These are phyloP conservation scores for Pegea sp. DNA, from an alignment of 23 tunicate genomes.

Conservation along the genomic window DNA sequence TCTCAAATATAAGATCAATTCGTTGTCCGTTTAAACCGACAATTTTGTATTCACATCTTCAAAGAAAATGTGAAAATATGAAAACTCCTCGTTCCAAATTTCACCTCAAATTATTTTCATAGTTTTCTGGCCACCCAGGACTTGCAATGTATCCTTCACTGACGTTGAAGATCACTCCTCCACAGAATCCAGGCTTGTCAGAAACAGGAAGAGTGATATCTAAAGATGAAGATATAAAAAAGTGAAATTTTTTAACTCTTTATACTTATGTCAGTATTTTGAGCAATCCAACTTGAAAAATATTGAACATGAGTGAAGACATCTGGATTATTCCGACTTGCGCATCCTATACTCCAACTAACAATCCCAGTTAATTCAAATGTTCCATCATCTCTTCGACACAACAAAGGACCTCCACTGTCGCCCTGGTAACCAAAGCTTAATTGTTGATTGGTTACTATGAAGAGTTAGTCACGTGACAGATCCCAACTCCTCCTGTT, in stretches of 20 bases:
- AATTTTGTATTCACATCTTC: slow-evolving; percentile 47
- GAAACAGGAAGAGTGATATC: slow-evolving; percentile 48
- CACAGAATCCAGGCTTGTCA: slow-evolving; percentile 39
- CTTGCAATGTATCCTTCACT: slow-evolving; percentile 29
- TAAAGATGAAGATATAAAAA: slow-evolving; percentile 5
- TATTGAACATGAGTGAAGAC: slow-evolving; percentile 42
- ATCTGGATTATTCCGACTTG: slow-evolving; percentile 37
- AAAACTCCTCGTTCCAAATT: neutral
- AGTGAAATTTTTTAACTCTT: neutral
- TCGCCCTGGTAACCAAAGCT: slow-evolving; percentile 34
- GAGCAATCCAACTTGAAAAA: slow-evolving; percentile 38
- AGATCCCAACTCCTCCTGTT: slow-evolving; percentile 52
- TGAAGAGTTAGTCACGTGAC: slow-evolving; percentile 28
- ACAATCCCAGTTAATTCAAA: slow-evolving; percentile 52
- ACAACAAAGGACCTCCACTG: slow-evolving; percentile 84
- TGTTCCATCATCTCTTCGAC: slow-evolving; percentile 30
- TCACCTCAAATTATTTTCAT: slow-evolving; percentile 7
- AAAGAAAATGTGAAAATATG: neutral
- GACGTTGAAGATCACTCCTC: slow-evolving; percentile 20
- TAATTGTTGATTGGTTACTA: neutral
- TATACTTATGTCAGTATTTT: slow-evolving; percentile 40
- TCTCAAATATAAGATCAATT: slow-evolving; percentile 18
- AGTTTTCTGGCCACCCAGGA: slow-evolving; percentile 79
- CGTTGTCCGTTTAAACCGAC: slow-evolving; percentile 47
- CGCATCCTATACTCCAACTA: slow-evolving; percentile 94